Evolutionary conservation across 2,888 invertebrate genomes (phyloP).

Genomic region (Aelia acuminata): DNA sequence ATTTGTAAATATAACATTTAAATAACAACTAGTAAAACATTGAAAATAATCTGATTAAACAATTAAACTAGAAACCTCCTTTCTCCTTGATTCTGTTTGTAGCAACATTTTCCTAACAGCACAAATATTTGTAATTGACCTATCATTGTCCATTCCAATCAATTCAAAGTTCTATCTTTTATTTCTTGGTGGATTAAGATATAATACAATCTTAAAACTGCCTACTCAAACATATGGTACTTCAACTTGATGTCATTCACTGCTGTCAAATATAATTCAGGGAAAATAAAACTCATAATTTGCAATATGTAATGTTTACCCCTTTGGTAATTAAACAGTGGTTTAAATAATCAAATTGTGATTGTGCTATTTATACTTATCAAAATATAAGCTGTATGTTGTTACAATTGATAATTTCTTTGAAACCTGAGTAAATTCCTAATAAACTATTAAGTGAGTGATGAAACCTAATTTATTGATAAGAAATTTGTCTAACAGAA

Average conservation of each 20-base stretch:
- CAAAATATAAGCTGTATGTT: constrained; percentile 59
- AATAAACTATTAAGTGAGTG: not conserved
- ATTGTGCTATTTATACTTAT: constrained; percentile 60
- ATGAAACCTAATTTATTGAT: too few relatives aligned
- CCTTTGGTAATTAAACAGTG: not conserved
- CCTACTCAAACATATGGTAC: not conserved
- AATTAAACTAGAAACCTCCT: not conserved
- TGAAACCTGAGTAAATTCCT: not conserved
- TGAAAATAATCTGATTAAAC: not conserved
- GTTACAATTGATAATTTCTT: constrained; percentile 44
- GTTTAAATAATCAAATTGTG: constrained; percentile 57
- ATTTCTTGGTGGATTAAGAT: not conserved
- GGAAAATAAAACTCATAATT: constrained; percentile 29
- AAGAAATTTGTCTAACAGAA: too few relatives aligned
- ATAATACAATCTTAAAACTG: not conserved
- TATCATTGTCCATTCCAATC: not conserved
- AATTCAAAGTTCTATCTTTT: not conserved
- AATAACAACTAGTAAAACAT: not conserved
- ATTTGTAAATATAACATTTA: not conserved
- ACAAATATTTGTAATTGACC: not conserved
- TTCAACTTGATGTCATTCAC: constrained; percentile 47
- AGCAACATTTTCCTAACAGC: not conserved
- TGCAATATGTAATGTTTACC: constrained; percentile 23
- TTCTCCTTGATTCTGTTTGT: not conserved
- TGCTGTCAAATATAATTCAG: constrained; percentile 15